Percentiles rank a stretch among this genome's conserved stretches.
These are phyloP conservation scores for Himalopsyche tibetana DNA, from an alignment of 2,888 invertebrate species.

Conservation along the genomic window DNA sequence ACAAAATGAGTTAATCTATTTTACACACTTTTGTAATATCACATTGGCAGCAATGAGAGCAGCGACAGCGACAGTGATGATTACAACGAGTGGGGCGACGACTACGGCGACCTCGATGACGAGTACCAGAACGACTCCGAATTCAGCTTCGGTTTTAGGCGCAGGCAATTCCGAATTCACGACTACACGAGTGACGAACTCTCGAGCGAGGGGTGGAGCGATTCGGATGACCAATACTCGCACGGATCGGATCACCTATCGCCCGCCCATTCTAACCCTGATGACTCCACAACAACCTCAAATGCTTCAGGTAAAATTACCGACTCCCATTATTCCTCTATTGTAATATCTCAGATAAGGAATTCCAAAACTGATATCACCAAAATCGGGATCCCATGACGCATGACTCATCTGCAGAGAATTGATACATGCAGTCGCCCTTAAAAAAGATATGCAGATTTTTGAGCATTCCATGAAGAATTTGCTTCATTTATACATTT, in stretches of 20 bases:
- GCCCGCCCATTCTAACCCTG: neutral
- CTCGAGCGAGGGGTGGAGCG: neutral
- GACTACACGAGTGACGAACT: neutral
- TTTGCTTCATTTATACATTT: too few relatives aligned
- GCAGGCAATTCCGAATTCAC: neutral
- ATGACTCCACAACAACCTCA: too few relatives aligned
- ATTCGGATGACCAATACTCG: neutral
- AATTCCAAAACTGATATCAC: too few relatives aligned
- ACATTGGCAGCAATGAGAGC: neutral
- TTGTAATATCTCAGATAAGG: too few relatives aligned
- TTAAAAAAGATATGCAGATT: too few relatives aligned
- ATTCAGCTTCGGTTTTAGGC: neutral
- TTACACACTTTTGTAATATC: neutral
- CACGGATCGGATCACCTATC: neutral
- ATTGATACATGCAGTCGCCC: too few relatives aligned
- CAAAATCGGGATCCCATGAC: too few relatives aligned
- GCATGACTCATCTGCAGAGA: too few relatives aligned
- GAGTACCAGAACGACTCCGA: neutral
- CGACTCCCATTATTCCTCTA: too few relatives aligned
- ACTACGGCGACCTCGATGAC: neutral
- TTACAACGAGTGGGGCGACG: neutral
- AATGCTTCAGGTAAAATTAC: too few relatives aligned
- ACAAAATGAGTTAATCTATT: too few relatives aligned
- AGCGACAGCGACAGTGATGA: neutral
- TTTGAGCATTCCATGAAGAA: too few relatives aligned